Conservation (phyloP, 2,888 invertebrate species). For the Ypsolopha sequella region DNA sequence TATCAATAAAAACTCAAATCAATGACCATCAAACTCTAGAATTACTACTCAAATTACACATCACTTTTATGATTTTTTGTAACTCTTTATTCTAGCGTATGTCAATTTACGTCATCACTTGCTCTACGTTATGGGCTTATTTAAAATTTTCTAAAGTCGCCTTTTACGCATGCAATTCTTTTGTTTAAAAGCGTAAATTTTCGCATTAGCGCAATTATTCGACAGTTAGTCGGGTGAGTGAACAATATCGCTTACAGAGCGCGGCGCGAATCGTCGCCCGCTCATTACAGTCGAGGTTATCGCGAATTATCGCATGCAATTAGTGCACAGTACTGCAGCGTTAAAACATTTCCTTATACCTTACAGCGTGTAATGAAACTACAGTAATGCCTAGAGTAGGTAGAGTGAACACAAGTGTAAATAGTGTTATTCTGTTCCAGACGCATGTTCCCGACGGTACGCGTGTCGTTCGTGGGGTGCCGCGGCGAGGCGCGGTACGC, state of each 20-base stretch:
- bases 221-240: constrained; percentile 58
- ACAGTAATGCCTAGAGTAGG: no score
- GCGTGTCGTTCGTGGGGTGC: constrained; percentile 91
- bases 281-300: constrained; percentile 49
- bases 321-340: constrained; percentile 18
- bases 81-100: no score
- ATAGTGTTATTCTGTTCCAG: constrained; percentile 61
- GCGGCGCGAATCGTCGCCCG: constrained; percentile 42
- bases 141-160: no score
- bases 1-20: no score
- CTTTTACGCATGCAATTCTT: constrained; percentile 37
- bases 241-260: constrained; percentile 41
- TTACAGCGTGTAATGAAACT: constrained; percentile 3
- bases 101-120: no score
- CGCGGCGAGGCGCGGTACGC: constrained; percentile 89
- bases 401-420: constrained; percentile 14
- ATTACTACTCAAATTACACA: no score
- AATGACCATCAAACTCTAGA: no score
- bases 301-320: constrained; percentile 45
- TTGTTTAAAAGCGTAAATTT: constrained; percentile 57
- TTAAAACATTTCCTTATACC: constrained; percentile 1
- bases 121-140: constrained; percentile 9
- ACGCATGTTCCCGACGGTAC: constrained; percentile 98
- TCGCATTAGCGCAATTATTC: constrained; percentile 67
- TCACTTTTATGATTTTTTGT: no score